Percentiles rank a stretch among this genome's conserved stretches.
phyloP scores from a whole-genome alignment of 1,140 invertebrate genomes.

The Metaphire vulgaris region DNA sequence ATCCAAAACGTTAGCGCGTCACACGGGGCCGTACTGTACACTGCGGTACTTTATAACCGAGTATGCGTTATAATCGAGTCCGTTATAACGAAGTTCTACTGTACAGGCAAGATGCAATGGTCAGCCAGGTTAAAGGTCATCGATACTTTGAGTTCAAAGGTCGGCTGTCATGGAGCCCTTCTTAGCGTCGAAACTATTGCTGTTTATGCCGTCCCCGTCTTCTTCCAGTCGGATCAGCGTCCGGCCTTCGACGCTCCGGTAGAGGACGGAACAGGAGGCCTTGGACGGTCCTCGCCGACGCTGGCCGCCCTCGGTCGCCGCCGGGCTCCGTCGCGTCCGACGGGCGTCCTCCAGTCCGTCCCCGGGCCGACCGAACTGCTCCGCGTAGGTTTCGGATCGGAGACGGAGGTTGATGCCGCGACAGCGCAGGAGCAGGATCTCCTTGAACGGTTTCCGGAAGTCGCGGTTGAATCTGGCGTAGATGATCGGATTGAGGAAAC shows the following conservation, averaged over 20 bases:
- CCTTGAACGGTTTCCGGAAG: constrained; percentile 76
- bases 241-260: neutral
- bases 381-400: constrained; percentile 23
- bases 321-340: neutral
- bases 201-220: neutral
- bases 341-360: neutral
- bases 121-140: no score
- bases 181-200: neutral
- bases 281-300: neutral
- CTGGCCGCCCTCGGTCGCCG: no score
- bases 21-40: no score
- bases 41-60: no score
- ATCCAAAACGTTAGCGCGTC: no score
- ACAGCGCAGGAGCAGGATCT: constrained; percentile 35
- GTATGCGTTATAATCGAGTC: no score
- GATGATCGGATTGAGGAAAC: constrained; percentile 92
- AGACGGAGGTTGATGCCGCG: constrained; percentile 33
- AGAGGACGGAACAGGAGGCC: neutral
- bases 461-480: constrained; percentile 97
- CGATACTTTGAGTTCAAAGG: no score
- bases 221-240: neutral
- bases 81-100: no score
- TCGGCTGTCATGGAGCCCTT: no score
- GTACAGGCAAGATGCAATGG: no score
- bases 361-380: constrained; percentile 25